These are phyloP conservation scores for Tachycineta bicolor DNA, from an alignment of 2,113 vertebrate species.

Conservation along the genomic window DNA sequence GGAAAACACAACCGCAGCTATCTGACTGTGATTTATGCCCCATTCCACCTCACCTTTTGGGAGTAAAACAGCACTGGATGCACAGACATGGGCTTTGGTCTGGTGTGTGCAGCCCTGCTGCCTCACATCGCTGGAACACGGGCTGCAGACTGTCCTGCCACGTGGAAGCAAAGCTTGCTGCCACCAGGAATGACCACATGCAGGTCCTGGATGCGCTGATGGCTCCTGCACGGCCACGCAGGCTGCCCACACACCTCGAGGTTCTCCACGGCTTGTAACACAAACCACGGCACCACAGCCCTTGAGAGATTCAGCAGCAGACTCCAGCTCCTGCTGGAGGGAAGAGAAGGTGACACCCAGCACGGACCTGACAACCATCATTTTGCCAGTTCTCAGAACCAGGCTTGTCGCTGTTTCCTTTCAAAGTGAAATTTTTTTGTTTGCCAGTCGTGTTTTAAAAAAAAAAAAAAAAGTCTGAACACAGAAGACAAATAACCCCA, in stretches of 20 bases:
- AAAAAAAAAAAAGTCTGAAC: neutral
- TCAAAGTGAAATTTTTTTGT: neutral
- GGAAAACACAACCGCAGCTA: neutral
- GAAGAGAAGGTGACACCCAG: neutral
- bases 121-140: fast-evolving
- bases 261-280: fast-evolving
- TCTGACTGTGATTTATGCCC: slow-evolving; percentile 16
- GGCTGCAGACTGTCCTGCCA: neutral
- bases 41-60: neutral
- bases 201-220: neutral
- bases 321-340: neutral
- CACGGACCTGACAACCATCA: neutral
- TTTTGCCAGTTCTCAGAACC: neutral
- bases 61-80: neutral
- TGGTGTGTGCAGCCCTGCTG: neutral
- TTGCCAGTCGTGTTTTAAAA: neutral
- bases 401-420: neutral
- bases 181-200: fast-evolving
- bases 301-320: neutral
- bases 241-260: neutral
- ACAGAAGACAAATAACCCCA: neutral
- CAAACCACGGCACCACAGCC: fast-evolving
- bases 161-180: neutral
- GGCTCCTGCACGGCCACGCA: neutral
- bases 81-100: neutral